Evolutionary conservation across 2,888 invertebrate genomes (phyloP).

Genomic region (Malacosoma neustria): DNA sequence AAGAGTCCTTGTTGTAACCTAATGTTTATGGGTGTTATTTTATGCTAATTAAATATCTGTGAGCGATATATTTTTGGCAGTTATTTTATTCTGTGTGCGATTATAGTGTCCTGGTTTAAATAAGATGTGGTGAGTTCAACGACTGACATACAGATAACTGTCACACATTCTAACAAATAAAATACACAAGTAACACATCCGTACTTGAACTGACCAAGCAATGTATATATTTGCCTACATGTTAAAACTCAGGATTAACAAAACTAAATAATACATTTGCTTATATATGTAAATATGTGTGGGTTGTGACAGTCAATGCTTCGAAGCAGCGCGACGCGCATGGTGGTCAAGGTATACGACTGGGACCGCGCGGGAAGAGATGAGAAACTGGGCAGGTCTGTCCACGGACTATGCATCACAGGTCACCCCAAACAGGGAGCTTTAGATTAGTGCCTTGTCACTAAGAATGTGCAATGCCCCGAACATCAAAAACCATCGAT

Average conservation of each 20-base stretch:
- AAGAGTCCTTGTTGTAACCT: not conserved
- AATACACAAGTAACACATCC: not conserved
- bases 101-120: not conserved
- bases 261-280: constrained; percentile 14
- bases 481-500: no score
- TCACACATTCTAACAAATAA: not conserved
- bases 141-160: not conserved
- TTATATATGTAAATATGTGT: constrained; percentile 25
- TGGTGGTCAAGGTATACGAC: constrained; percentile 84
- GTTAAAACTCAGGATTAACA: constrained; percentile 2
- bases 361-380: constrained; percentile 94
- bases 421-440: not conserved
- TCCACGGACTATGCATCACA: constrained; percentile 17
- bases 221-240: not conserved
- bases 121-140: not conserved
- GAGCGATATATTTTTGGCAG: not conserved
- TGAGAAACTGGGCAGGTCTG: constrained; percentile 94
- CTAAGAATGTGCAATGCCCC: not conserved
- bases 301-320: constrained; percentile 65
- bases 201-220: not conserved
- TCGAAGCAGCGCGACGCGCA: constrained; percentile 39
- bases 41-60: not conserved
- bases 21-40: not conserved
- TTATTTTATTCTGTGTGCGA: not conserved
- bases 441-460: not conserved